Evolutionary conservation across 2,113 vertebrate genomes (phyloP).

Genomic region (Excalfactoria chinensis): DNA sequence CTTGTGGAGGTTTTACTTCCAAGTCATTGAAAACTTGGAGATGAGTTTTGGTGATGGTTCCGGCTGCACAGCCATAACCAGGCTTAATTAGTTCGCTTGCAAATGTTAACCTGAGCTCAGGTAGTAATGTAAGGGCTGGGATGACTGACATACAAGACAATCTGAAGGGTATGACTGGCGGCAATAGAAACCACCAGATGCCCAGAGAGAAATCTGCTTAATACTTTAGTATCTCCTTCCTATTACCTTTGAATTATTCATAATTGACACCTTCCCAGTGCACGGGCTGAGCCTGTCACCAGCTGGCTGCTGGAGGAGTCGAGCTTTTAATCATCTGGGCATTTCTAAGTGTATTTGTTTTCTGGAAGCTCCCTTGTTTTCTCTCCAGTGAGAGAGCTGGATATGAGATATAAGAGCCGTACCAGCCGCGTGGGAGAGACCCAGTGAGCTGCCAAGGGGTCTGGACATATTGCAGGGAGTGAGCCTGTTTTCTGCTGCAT

Average conservation of each 20-base stretch:
- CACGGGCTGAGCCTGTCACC: slow-evolving; percentile 49
- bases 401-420: background rate
- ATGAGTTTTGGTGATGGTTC: background rate
- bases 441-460: background rate
- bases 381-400: slow-evolving; percentile 15
- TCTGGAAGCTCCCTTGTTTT: slow-evolving; percentile 40
- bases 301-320: slow-evolving; percentile 66
- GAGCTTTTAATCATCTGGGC: slow-evolving; percentile 60
- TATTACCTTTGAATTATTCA: slow-evolving; percentile 78
- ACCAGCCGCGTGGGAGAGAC: background rate
- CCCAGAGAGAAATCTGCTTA: slow-evolving; percentile 66
- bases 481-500: rapidly evolving
- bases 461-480: background rate
- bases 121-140: background rate
- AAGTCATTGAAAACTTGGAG: background rate
- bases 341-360: slow-evolving; percentile 38
- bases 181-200: slow-evolving; percentile 48
- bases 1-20: background rate
- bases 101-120: slow-evolving; percentile 1
- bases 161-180: slow-evolving; percentile 42
- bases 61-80: background rate
- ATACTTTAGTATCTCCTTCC: slow-evolving; percentile 65
- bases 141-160: background rate
- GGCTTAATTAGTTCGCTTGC: slow-evolving; percentile 16
- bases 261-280: slow-evolving; percentile 20